Evolutionary conservation across 1,140 invertebrate species (phyloP).

Genomic region (Lucilia sericata): DNA sequence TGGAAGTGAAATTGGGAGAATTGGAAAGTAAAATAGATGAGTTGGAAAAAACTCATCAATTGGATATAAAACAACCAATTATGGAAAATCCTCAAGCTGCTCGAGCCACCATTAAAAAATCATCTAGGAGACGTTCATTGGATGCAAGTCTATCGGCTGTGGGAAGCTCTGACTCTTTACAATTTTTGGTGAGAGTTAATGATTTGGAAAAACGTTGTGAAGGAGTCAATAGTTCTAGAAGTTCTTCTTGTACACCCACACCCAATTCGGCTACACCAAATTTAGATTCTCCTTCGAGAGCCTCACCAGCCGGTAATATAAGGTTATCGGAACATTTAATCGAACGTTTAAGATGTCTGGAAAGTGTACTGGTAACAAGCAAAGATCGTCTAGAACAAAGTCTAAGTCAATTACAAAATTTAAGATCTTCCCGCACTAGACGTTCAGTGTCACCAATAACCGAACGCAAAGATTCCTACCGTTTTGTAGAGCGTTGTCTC

Average conservation of each 20-base stretch:
- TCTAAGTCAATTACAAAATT: constrained; percentile 70
- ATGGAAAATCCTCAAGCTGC: not conserved
- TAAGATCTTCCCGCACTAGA: constrained; percentile 70
- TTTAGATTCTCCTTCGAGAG: constrained; percentile 46
- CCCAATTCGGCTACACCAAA: constrained; percentile 49
- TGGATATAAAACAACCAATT: constrained; percentile 28
- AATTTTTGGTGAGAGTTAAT: constrained; percentile 79
- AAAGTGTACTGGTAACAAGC: constrained; percentile 72
- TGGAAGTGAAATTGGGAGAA: constrained; percentile 84
- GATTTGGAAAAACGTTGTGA: constrained; percentile 73
- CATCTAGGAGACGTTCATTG: constrained; percentile 53
- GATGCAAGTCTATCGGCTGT: constrained; percentile 82
- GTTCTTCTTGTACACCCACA: constrained; percentile 47
- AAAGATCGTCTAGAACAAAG: constrained; percentile 65
- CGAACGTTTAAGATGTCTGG: constrained; percentile 71
- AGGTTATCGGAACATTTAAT: constrained; percentile 68
- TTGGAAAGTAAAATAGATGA: constrained; percentile 81
- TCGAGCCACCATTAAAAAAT: constrained; percentile 42
- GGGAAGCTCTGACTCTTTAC: constrained; percentile 80
- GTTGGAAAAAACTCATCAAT: constrained; percentile 69
- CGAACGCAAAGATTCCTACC: constrained; percentile 72
- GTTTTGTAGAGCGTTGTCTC: constrained; percentile 73
- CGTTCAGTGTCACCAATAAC: constrained; percentile 72
- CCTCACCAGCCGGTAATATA: constrained; percentile 32
- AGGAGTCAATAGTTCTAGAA: constrained; percentile 38